Evolutionary conservation across 2,113 vertebrate genomes (phyloP).

Genomic region (Odontophorus gujanensis): DNA sequence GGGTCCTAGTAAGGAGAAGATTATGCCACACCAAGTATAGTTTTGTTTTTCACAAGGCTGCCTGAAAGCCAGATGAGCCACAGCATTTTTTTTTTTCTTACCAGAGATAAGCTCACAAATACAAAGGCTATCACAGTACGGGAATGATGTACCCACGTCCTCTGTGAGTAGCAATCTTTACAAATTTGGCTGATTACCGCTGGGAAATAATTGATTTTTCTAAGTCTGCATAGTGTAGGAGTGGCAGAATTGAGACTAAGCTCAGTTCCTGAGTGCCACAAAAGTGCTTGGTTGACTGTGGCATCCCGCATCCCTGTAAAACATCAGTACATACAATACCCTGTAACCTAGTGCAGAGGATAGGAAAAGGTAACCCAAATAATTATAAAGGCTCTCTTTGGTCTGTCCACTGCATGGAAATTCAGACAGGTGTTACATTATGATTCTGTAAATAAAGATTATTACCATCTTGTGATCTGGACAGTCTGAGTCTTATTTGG

Average conservation of each 20-base stretch:
- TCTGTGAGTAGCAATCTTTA: neutral
- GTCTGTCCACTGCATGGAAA: neutral
- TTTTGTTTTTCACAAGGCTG: neutral
- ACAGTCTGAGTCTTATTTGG: neutral
- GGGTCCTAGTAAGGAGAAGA: neutral
- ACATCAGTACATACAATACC: neutral
- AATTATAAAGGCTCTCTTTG: neutral
- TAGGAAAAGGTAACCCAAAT: neutral
- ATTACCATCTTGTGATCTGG: neutral
- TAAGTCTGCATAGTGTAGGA: neutral
- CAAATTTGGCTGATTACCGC: neutral
- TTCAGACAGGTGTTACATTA: neutral
- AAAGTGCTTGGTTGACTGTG: fast-evolving
- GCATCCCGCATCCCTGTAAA: neutral
- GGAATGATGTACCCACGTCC: neutral
- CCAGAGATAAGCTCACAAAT: neutral
- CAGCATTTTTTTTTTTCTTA: neutral
- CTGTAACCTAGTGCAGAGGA: neutral
- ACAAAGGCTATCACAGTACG: neutral
- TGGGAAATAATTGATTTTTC: neutral
- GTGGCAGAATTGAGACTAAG: neutral
- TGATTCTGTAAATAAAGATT: neutral
- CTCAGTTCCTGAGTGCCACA: neutral
- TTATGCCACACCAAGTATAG: neutral
- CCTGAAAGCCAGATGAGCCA: neutral